A percentile compares a stretch with the other conserved stretches of the same genome.
Conservation (phyloP, 2,797 vertebrate genomes). For the Arrhamphus sclerolepis region DNA sequence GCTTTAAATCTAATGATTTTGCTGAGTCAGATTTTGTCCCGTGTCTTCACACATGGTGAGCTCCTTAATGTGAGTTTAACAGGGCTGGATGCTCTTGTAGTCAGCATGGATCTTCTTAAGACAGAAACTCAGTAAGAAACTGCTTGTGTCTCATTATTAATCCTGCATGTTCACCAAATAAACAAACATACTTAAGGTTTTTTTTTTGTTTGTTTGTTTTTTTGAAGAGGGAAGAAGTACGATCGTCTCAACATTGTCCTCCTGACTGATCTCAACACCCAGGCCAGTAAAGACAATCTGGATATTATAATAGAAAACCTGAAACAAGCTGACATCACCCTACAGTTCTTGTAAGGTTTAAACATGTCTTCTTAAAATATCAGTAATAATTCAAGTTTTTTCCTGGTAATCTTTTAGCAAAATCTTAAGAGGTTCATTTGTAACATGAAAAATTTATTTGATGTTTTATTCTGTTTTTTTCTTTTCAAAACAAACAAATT, state of each 20-base stretch:
- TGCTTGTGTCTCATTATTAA: not conserved
- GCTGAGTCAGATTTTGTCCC: not conserved
- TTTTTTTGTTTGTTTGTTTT: not conserved
- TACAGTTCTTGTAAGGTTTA: constrained; percentile 94
- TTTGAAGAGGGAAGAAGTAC: constrained; percentile 88
- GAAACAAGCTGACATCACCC: constrained; percentile 84
- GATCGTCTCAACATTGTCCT: constrained; percentile 87
- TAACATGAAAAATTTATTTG: no score
- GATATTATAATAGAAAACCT: constrained; percentile 88
- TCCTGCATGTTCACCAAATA: not conserved
- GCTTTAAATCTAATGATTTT: not conserved
- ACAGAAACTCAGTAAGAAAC: constrained; percentile 87
- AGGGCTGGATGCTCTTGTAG: constrained; percentile 95
- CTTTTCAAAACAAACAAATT: no score
- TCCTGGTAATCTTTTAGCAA: no score
- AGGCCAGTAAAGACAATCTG: constrained; percentile 86
- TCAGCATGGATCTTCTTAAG: constrained; percentile 95
- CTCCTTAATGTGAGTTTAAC: constrained; percentile 61
- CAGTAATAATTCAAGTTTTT: no score
- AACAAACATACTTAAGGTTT: not conserved
- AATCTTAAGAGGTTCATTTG: no score
- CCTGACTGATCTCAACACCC: constrained; percentile 89
- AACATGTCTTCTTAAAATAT: not conserved
- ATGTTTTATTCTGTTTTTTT: no score
- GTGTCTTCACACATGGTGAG: not conserved